Conservation (phyloP, 2,888 invertebrate species). For the Endomychus coccineus region DNA sequence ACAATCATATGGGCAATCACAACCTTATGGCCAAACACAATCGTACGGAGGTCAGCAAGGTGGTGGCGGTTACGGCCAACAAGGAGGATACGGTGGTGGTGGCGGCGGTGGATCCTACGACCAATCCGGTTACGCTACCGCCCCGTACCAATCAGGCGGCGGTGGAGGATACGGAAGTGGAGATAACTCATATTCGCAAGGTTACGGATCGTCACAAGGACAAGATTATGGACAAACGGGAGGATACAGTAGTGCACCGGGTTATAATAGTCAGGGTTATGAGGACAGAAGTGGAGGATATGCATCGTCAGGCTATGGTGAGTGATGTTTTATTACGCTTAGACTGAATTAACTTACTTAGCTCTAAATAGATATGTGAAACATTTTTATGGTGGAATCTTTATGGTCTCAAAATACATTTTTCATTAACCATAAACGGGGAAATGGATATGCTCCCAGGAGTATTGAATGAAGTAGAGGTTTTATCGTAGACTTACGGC, state of each 20-base stretch:
- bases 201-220: constrained; percentile 12
- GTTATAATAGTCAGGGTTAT: constrained; percentile 25
- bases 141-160: constrained; percentile 14
- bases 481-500: too few species aligned
- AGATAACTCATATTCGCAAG: constrained; percentile 10
- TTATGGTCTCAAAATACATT: too few species aligned
- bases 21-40: constrained; percentile 15
- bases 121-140: constrained; percentile 12
- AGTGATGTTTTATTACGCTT: constrained; percentile 17
- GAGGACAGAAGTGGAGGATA: constrained; percentile 29
- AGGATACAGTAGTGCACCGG: constrained; percentile 14
- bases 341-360: constrained; percentile 6
- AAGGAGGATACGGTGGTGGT: constrained; percentile 21
- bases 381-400: too few species aligned
- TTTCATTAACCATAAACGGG: too few species aligned
- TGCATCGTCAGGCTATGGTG: constrained; percentile 28
- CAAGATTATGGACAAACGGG: constrained; percentile 13
- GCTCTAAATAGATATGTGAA: not conserved
- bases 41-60: constrained; percentile 15
- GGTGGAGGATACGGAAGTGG: constrained; percentile 17
- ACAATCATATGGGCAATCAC: constrained; percentile 8
- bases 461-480: too few species aligned
- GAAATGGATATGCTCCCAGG: too few species aligned
- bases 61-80: constrained; percentile 18
- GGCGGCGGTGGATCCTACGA: constrained; percentile 18